Percentiles rank a stretch among this genome's conserved stretches.
These are phyloP conservation scores for Ardeotis arabs DNA, from an alignment of 2,113 vertebrate species.

Conservation along the genomic window DNA sequence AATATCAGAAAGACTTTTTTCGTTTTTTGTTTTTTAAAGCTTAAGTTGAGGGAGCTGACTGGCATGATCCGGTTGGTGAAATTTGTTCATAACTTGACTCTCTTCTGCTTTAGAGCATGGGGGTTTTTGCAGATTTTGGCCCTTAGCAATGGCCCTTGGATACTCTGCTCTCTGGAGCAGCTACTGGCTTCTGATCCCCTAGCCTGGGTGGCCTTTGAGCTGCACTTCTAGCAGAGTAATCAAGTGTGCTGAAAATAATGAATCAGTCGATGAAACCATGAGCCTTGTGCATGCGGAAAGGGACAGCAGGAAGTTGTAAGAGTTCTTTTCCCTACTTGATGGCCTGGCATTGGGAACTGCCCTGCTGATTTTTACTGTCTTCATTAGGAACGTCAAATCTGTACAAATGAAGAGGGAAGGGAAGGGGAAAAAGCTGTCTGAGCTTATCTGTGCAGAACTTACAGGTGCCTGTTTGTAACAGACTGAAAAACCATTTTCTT, in stretches of 20 bases:
- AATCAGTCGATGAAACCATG: not conserved
- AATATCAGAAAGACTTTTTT: not conserved
- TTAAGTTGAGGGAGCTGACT: not conserved
- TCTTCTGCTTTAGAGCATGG: not conserved
- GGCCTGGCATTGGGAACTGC: not conserved
- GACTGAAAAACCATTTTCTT: not conserved
- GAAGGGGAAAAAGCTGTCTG: not conserved
- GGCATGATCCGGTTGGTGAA: not conserved
- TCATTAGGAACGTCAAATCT: not conserved
- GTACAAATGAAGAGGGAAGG: not conserved
- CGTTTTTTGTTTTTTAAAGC: rapidly evolving
- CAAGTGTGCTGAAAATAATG: not conserved
- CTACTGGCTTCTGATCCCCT: not conserved
- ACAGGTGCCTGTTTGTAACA: not conserved
- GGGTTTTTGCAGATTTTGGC: not conserved
- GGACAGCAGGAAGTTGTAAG: not conserved
- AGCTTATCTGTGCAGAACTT: not conserved
- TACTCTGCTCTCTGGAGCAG: not conserved
- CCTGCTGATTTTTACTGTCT: not conserved
- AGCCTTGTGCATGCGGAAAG: not conserved
- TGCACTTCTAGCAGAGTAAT: not conserved
- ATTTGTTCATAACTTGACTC: not conserved
- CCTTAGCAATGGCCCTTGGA: not conserved
- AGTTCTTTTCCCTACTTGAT: not conserved
- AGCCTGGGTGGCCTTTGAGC: not conserved